Evolutionary conservation across 2,888 invertebrate genomes (phyloP).

Genomic region (Macrostomum cliftonense): DNA sequence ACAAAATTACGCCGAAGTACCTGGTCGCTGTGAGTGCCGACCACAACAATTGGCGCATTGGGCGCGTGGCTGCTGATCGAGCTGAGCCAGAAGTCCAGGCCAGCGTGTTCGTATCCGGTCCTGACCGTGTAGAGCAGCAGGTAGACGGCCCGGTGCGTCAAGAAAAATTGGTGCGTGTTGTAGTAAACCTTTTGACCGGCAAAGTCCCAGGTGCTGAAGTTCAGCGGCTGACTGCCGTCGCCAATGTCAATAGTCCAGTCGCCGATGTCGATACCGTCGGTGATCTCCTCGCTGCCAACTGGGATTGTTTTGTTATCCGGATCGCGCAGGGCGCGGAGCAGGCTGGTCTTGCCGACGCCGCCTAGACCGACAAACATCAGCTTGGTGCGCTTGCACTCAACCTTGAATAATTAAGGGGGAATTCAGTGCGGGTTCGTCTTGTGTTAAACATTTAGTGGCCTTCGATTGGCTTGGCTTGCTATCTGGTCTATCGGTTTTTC

Average conservation of each 20-base stretch:
- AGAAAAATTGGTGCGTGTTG: constrained; percentile 36
- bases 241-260: constrained; percentile 22
- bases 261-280: constrained; percentile 28
- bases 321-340: neutral
- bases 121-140: constrained; percentile 29
- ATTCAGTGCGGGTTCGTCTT: too few species aligned
- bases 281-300: constrained; percentile 22
- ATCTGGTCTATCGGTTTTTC: too few species aligned
- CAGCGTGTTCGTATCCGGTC: constrained; percentile 32
- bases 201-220: constrained; percentile 35
- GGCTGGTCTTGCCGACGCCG: constrained; percentile 15
- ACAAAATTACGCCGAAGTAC: too few species aligned
- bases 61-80: constrained; percentile 32
- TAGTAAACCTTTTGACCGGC: constrained; percentile 37
- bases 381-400: constrained; percentile 8
- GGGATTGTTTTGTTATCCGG: constrained; percentile 19
- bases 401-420: neutral
- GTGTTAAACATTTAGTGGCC: too few species aligned
- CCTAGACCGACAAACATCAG: constrained; percentile 16
- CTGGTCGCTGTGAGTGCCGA: constrained; percentile 31
- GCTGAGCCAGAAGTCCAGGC: constrained; percentile 31
- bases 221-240: constrained; percentile 16
- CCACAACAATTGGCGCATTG: constrained; percentile 26
- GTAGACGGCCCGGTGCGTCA: constrained; percentile 29
- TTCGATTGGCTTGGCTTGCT: too few species aligned